phyloP scores from a whole-genome alignment of 2,797 vertebrate genomes.

The Siniperca scherzeri region DNA sequence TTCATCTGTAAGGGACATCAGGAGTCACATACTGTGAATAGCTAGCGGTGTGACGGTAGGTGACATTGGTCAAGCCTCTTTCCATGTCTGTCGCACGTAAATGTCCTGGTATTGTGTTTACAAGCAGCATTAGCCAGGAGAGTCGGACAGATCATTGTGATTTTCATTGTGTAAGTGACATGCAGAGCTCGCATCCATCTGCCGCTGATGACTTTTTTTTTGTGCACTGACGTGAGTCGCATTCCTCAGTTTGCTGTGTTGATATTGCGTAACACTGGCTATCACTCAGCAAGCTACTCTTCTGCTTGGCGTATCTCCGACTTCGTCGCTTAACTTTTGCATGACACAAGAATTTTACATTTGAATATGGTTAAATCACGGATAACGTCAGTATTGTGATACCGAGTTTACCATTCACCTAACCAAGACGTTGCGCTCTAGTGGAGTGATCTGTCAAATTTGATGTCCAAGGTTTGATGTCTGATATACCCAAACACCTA shows the following conservation, averaged over 20 bases:
- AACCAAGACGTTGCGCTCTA: not conserved
- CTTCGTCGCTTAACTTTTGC: constrained; percentile 52
- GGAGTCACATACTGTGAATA: constrained; percentile 22
- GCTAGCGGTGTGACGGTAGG: constrained; percentile 48
- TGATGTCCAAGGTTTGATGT: not conserved
- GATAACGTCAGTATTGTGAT: constrained; percentile 9
- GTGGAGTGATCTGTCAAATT: constrained; percentile 4
- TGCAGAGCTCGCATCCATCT: constrained; percentile 51
- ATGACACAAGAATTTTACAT: constrained; percentile 33
- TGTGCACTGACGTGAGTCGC: constrained; percentile 79
- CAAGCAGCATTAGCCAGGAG: constrained; percentile 28
- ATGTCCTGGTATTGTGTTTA: constrained; percentile 60
- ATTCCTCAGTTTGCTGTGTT: constrained; percentile 84
- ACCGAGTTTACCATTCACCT: not conserved
- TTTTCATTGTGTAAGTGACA: constrained; percentile 31
- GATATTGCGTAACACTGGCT: constrained; percentile 82
- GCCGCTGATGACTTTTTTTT: constrained; percentile 53
- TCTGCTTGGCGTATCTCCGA: constrained; percentile 62
- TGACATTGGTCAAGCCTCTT: constrained; percentile 64
- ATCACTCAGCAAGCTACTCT: constrained; percentile 60
- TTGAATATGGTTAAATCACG: constrained; percentile 9
- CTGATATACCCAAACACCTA: constrained; percentile 32
- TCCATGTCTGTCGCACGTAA: constrained; percentile 27
- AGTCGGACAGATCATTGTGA: constrained; percentile 37
- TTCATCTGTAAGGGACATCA: constrained; percentile 21